A percentile compares a stretch with the other conserved stretches of the same genome.
Evolutionary conservation across 2,113 vertebrate genomes (phyloP).

Genomic region (Corythaeola cristata): DNA sequence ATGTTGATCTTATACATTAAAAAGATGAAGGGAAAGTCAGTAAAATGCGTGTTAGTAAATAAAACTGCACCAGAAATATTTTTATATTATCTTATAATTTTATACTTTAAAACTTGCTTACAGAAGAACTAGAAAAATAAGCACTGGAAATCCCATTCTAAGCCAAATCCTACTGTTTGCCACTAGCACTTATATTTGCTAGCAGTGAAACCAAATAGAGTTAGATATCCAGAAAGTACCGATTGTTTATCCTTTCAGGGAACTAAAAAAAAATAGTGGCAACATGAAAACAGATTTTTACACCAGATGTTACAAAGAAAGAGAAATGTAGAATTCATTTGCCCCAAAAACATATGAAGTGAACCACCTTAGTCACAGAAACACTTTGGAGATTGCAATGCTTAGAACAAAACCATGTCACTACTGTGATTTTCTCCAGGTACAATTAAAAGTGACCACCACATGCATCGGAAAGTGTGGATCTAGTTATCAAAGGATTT

Average conservation of each 20-base stretch:
- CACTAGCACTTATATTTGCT: not conserved
- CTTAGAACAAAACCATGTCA: not conserved
- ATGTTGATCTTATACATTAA: not conserved
- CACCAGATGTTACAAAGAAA: not conserved
- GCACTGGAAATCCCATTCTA: not conserved
- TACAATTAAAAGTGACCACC: not conserved
- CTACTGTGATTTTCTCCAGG: not conserved
- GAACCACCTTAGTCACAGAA: not conserved
- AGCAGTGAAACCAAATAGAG: accelerated
- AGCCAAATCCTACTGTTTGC: not conserved
- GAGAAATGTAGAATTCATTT: not conserved
- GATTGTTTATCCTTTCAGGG: not conserved
- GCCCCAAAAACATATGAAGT: accelerated
- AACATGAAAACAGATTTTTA: not conserved
- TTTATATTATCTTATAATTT: not conserved
- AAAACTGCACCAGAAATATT: not conserved
- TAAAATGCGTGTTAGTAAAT: not conserved
- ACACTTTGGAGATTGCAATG: not conserved
- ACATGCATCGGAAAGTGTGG: too few relatives aligned
- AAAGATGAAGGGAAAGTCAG: not conserved
- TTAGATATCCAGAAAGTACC: not conserved
- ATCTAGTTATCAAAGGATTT: not conserved
- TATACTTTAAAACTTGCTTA: not conserved
- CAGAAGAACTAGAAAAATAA: not conserved
- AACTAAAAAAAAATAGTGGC: not conserved